phyloP scores from a whole-genome alignment of 2,797 vertebrate genomes.

The Miichthys miiuy region DNA sequence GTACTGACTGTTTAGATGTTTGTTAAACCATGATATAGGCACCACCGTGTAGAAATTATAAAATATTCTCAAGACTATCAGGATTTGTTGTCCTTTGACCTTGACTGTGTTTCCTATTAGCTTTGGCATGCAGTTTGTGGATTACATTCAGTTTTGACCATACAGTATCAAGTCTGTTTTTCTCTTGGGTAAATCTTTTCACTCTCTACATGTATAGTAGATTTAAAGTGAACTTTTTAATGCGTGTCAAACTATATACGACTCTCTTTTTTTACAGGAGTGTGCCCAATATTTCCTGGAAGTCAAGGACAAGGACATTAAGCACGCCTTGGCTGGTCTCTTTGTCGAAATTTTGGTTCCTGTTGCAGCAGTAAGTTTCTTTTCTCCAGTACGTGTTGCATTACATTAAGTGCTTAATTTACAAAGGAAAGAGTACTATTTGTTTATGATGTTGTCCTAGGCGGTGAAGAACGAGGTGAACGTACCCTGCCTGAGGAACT shows the following conservation, averaged over 20 bases:
- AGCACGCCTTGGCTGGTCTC: slow-evolving; percentile 95
- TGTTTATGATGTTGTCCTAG: slow-evolving; percentile 76
- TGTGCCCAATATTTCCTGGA: slow-evolving; percentile 98
- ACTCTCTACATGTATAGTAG: not conserved
- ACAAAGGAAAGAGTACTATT: not conserved
- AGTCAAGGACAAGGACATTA: slow-evolving; percentile 99
- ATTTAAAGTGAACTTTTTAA: slow-evolving; percentile 7
- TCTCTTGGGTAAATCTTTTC: slow-evolving; percentile 5
- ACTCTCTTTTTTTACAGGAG: slow-evolving; percentile 84
- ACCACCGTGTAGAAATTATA: not conserved
- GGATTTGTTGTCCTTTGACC: slow-evolving; percentile 14
- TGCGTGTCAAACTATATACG: not conserved
- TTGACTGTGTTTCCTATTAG: slow-evolving; percentile 15
- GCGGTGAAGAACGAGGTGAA: slow-evolving; percentile 99
- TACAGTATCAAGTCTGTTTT: slow-evolving; percentile 16
- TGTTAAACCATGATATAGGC: not conserved
- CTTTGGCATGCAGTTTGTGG: slow-evolving; percentile 17
- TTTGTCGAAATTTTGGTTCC: slow-evolving; percentile 99
- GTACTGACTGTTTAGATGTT: not conserved
- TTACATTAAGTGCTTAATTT: not conserved
- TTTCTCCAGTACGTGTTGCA: slow-evolving; percentile 1
- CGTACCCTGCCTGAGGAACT: slow-evolving; percentile 97
- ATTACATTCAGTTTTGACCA: slow-evolving; percentile 21
- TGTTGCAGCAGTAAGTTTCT: slow-evolving; percentile 94
- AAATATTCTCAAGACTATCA: not conserved